A percentile compares a stretch with the other conserved stretches of the same genome.
Conservation (phyloP, 2,113 vertebrate genomes). For the Alaudala cheleensis region DNA sequence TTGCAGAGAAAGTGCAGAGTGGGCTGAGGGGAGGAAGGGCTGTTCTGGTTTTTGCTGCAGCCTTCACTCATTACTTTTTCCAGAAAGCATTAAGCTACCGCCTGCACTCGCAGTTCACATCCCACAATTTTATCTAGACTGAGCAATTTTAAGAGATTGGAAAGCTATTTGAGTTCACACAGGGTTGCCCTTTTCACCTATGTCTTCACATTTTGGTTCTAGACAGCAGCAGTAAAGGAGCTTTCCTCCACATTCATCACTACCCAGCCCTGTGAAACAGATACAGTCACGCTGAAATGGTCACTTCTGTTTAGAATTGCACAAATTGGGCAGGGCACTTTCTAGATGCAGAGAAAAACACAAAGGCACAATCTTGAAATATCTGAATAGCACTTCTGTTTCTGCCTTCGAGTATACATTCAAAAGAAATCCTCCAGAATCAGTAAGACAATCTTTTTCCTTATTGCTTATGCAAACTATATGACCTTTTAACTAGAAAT, state of each 20-base stretch:
- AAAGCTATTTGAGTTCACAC: neutral
- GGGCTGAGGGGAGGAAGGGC: neutral
- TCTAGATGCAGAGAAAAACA: neutral
- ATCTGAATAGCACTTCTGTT: conserved; percentile 16
- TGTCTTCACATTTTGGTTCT: neutral
- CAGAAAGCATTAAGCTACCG: neutral
- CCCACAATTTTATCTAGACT: neutral
- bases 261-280: neutral
- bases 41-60: neutral
- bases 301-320: neutral
- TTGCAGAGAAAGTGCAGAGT: conserved; percentile 5
- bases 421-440: conserved; percentile 4
- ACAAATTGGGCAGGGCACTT: neutral
- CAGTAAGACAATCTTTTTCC: neutral
- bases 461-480: conserved; percentile 14
- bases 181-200: neutral
- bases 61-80: neutral
- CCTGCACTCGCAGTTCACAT: neutral
- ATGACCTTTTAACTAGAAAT: neutral
- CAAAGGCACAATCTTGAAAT: neutral
- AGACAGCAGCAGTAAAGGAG: neutral
- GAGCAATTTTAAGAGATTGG: neutral
- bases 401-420: neutral
- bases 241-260: neutral
- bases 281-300: neutral